Base-by-base conservation (phyloP, 2,888 invertebrate genomes). In the Ectemnius lituratus region DNA sequence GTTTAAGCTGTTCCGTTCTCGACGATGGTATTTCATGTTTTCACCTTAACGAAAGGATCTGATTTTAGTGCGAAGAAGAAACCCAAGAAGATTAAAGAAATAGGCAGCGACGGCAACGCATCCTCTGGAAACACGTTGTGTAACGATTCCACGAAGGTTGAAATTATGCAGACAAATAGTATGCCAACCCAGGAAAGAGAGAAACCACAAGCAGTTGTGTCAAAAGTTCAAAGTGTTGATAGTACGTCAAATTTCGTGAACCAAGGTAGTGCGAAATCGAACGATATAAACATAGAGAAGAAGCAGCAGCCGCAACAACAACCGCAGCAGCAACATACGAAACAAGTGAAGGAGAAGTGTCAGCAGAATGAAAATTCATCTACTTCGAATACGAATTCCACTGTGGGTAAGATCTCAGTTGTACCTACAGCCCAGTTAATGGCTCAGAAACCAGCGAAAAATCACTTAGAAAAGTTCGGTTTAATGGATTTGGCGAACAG, bases 21-120 rank as follows among this genome's bases (percentile, higher is more conserved):
- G 16, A 13, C 16, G n/a, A 37, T 45, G 3, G n/a, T 56, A 4
- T 14, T 57, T 65, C 56, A 49, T 46, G 45, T n/a, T 45, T 60
- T 16, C 5, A 27, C 6, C 2, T 49, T 56, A 37, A 64, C 56
- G 8, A 37, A 62, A 46, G 47, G 45, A 27, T 81, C 69, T 80
- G 80, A 74, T 90, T 89, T 61, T 83, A 90, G 90, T 72, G 80
- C 80, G 68, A 89, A 89, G 78, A 88, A 87, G 85, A 90, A 89
- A 81, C 75, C 76, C 70, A 89, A 87, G 81, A 88, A 89, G 74
- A 74, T 79, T 52, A 85, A 86, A 78, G 89, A 89, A 16, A 20
- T 73, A 47, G 63, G 65, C 18, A 79, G 46, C 62, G 75, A 73
- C 18, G 75, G 67, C 56, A 84, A 67, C 66, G 49, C 62, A 27